Evolutionary conservation across 2,888 invertebrate genomes (phyloP).

Genomic region (Ephialtes manifestator): DNA sequence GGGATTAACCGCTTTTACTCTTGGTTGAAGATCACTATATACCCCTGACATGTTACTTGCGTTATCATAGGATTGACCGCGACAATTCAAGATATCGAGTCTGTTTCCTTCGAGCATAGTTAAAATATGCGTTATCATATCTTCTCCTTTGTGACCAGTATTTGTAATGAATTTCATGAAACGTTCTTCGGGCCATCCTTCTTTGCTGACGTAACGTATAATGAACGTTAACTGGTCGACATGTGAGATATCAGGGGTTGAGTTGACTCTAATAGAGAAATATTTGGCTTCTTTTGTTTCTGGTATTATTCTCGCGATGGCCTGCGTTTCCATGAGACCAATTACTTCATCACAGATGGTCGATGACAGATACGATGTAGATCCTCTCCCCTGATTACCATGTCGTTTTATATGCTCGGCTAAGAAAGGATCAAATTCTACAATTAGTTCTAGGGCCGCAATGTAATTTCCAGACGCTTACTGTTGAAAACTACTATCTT

Average conservation of each 20-base stretch:
- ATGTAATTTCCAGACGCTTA: too few species aligned
- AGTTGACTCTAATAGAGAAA: not conserved
- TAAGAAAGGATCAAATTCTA: too few species aligned
- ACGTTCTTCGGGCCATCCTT: not conserved
- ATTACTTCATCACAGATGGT: not conserved
- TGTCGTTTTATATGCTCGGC: too few species aligned
- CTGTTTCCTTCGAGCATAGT: slow-evolving; percentile 50
- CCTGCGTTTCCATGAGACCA: not conserved
- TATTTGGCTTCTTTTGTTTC: not conserved
- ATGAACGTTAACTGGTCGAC: not conserved
- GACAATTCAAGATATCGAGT: slow-evolving; percentile 69
- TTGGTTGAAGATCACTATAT: slow-evolving; percentile 71
- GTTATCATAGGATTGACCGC: slow-evolving; percentile 75
- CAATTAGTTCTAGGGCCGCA: too few species aligned
- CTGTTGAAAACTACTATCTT: too few species aligned
- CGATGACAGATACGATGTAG: too few species aligned
- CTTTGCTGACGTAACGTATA: not conserved
- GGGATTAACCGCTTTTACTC: slow-evolving; percentile 67
- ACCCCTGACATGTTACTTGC: slow-evolving; percentile 71
- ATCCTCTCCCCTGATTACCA: too few species aligned
- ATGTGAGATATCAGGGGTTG: slow-evolving; percentile 7
- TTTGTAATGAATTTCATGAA: not conserved
- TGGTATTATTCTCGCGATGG: not conserved
- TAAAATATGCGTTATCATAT: slow-evolving; percentile 26
- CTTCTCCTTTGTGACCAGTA: not conserved